Base-by-base conservation (phyloP, 2,113 vertebrate species). In the Serinus canaria region DNA sequence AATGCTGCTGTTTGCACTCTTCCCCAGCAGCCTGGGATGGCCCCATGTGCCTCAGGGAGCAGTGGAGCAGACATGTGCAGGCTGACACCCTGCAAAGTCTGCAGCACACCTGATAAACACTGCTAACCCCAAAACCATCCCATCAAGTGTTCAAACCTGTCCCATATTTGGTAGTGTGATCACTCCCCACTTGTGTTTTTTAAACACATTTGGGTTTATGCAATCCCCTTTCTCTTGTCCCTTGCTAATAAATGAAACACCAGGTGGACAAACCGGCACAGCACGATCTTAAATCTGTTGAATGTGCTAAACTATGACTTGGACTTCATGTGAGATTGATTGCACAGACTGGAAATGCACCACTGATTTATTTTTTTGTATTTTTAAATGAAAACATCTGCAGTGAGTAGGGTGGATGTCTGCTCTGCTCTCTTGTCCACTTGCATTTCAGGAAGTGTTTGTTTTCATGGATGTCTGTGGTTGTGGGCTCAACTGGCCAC, bases 381-480 rank as follows among this genome's bases (percentile, higher is more conserved):
- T 59, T 9, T 64, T 60, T 41, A 14, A 95, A 87, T 44, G 52
- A 72, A 90, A 94, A 83, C 94, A 92, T 83, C 83, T 95, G 89
- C 79, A 76, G 33, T 84, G 82, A 91, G 72, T 24, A 82, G 50
- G 72, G 82, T 83, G 53, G 84, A 41, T 93, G 85, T 73, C 44
- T 79, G 78, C 58, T 66, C 62, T 87, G 67, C 47, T 83, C 87
- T 76, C 53, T 81, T 94, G 91, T 81, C 79, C 89, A 62, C 69
- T 89, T 88, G 77, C 87, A 74, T 89, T 95, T 92, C 52, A 85
- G 92, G 73, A 90, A 87, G 83, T 93, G 87, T 98, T 97, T 96
- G 93, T 97, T 98, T 97, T 97, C 66, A 41, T 10, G 22, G 83
- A 67, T 93, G 92, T 94, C 94, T 64, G 5, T 35, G 66, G 92